Evolutionary conservation across 2,113 vertebrate species (phyloP).

Genomic region (Crotophaga sulcirostris): DNA sequence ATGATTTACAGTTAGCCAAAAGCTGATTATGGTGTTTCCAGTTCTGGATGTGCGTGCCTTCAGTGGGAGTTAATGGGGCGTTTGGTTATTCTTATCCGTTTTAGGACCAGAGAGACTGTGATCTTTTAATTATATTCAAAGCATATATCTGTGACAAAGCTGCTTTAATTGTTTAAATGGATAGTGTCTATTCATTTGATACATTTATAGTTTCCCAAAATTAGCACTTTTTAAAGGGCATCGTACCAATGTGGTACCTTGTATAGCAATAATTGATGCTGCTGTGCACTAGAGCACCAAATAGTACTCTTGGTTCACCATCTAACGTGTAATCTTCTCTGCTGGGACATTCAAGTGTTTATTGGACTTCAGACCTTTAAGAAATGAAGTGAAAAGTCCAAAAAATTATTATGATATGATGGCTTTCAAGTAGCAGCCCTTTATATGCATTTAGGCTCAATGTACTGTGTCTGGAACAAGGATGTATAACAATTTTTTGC

Average conservation of each 20-base stretch:
- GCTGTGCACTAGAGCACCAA: background rate
- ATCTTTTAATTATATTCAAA: background rate
- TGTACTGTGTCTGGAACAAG: background rate
- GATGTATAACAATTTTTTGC: background rate
- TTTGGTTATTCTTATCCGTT: background rate
- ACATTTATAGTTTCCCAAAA: background rate
- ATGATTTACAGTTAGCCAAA: background rate
- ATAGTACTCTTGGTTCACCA: background rate
- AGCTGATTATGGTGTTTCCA: background rate
- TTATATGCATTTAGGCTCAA: background rate
- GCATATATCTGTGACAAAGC: background rate
- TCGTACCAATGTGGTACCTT: background rate
- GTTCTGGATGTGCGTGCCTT: background rate
- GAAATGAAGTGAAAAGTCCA: background rate
- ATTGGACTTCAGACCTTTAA: background rate
- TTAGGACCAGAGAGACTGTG: background rate
- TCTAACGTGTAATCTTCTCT: background rate
- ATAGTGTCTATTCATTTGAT: background rate
- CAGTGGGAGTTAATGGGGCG: fast-evolving
- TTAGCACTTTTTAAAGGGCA: background rate
- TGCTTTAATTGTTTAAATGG: background rate
- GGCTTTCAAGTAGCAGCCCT: background rate
- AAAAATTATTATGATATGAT: background rate
- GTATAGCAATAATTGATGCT: background rate
- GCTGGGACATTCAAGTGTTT: background rate